Conservation (phyloP, 2,888 invertebrate genomes). For the Eupithecia centaureata region DNA sequence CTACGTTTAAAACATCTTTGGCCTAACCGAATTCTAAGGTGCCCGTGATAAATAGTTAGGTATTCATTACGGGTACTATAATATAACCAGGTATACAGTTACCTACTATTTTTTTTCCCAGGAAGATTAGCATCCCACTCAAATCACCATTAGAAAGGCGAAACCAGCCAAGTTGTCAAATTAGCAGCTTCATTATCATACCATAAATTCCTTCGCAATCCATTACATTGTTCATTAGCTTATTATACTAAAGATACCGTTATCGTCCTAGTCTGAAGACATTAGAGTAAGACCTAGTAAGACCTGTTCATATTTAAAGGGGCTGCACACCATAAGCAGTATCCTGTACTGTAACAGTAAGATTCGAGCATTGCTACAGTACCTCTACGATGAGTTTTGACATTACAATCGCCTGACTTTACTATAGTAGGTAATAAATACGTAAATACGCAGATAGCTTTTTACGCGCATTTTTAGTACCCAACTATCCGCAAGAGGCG, state of each 20-base stretch:
- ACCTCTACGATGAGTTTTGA: too few species aligned
- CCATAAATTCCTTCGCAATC: constrained; percentile 8
- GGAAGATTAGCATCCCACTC: not conserved
- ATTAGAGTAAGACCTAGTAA: not conserved
- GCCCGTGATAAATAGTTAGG: too few species aligned
- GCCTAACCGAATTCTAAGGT: too few species aligned
- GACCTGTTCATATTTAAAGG: not conserved
- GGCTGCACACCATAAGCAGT: not conserved
- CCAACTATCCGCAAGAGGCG: too few species aligned
- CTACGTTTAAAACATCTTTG: too few species aligned
- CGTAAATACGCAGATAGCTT: too few species aligned
- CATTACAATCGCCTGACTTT: too few species aligned
- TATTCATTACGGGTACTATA: not conserved
- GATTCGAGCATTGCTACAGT: not conserved
- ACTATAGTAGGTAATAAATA: too few species aligned
- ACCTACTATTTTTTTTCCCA: not conserved
- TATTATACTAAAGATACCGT: constrained; percentile 43
- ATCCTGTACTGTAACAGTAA: not conserved
- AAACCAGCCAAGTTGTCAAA: constrained; percentile 4
- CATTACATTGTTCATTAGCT: constrained; percentile 33
- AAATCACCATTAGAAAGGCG: constrained; percentile 9
- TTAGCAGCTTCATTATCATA: constrained; percentile 9
- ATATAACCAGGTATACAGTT: not conserved
- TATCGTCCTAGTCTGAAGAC: constrained; percentile 20
- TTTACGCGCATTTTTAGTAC: too few species aligned